phyloP scores from a whole-genome alignment of 1,140 invertebrate genomes.

The Diorhabda elongata region DNA sequence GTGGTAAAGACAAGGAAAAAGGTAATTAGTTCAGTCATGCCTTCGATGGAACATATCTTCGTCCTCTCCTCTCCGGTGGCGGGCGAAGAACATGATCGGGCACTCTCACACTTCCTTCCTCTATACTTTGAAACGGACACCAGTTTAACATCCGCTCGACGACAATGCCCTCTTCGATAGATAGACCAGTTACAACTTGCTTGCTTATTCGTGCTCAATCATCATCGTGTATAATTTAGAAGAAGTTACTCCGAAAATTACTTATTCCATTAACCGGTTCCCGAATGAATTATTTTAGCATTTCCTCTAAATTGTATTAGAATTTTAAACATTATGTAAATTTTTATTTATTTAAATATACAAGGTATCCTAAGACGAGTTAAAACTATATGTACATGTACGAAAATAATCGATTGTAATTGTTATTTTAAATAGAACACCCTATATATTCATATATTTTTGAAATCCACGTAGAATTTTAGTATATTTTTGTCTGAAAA shows the following conservation, averaged over 20 bases:
- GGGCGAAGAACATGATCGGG: neutral
- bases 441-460: too few species aligned
- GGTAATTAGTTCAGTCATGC: neutral
- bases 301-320: too few species aligned
- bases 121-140: neutral
- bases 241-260: neutral
- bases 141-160: neutral
- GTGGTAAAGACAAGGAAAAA: neutral
- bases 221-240: neutral
- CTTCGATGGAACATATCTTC: neutral
- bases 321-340: too few species aligned
- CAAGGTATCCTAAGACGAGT: too few species aligned
- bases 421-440: too few species aligned
- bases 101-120: conserved; percentile 1
- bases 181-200: neutral
- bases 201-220: conserved; percentile 2
- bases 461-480: too few species aligned
- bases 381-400: too few species aligned
- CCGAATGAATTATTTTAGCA: neutral
- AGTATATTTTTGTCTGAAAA: too few species aligned
- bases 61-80: neutral
- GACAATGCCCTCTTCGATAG: neutral
- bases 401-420: too few species aligned
- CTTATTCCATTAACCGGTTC: conserved; percentile 2
- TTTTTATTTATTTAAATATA: too few species aligned